Conservation (phyloP, 2,113 vertebrate genomes). For the Morone chrysops region DNA sequence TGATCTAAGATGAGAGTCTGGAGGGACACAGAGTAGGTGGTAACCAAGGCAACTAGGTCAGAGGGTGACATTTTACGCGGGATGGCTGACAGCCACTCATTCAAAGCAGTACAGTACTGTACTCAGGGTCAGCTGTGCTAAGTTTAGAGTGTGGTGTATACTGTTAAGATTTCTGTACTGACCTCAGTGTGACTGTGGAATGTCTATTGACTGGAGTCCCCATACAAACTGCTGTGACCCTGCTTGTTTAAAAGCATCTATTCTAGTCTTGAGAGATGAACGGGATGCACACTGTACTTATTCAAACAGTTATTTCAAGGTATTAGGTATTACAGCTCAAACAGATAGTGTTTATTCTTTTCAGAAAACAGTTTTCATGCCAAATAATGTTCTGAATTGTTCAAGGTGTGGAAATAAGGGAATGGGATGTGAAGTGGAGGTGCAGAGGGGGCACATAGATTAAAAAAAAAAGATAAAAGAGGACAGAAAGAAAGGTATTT, state of each 20-base stretch:
- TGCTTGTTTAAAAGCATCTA: not conserved
- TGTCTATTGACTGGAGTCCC: slow-evolving; percentile 32
- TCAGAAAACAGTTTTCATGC: slow-evolving; percentile 33
- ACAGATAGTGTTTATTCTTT: slow-evolving; percentile 23
- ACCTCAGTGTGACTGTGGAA: slow-evolving; percentile 18
- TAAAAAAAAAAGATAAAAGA: slow-evolving; percentile 12
- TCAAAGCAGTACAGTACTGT: slow-evolving; percentile 17
- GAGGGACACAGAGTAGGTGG: slow-evolving; percentile 43
- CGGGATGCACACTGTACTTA: not conserved
- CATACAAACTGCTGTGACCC: slow-evolving; percentile 33
- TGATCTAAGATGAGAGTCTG: slow-evolving; percentile 33
- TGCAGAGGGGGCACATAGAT: not conserved
- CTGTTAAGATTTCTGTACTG: slow-evolving; percentile 23
- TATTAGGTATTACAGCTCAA: slow-evolving; percentile 20
- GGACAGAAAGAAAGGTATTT: slow-evolving; percentile 26
- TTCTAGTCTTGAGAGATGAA: slow-evolving; percentile 16
- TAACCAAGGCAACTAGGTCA: slow-evolving; percentile 75
- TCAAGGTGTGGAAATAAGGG: slow-evolving; percentile 6
- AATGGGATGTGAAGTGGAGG: not conserved
- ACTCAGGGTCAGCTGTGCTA: slow-evolving; percentile 14
- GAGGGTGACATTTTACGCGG: slow-evolving; percentile 49
- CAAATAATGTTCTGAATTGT: slow-evolving; percentile 19
- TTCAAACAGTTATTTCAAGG: slow-evolving; percentile 23
- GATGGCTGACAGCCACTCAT: slow-evolving; percentile 61
- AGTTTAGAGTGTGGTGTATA: slow-evolving; percentile 34